Evolutionary conservation across 2,797 vertebrate genomes (phyloP), one percentile per base, ranked within the genome.

Genomic region (Emys orbicularis): DNA sequence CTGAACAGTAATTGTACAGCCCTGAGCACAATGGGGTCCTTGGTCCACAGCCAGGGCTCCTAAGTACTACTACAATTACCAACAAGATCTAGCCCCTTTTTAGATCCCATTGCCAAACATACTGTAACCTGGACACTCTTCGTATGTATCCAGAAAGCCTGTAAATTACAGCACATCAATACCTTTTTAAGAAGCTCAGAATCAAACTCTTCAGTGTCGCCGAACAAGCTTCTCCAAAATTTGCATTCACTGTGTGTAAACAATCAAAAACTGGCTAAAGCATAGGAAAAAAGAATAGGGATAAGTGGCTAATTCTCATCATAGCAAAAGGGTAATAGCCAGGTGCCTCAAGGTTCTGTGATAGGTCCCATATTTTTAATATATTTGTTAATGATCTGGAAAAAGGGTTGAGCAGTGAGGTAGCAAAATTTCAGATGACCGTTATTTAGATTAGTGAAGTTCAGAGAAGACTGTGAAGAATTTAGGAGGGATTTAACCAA

Each of bases 371-470:
- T 23, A 44, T 61, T 25, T 89, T 79, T 29, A 95, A 81, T 84
- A 86, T 80, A 83, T 68, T 34, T 34, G 59, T 91, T 94, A 92
- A 84, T 92, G 92, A 92, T 90, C 76, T 87, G 56, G 9, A 84
- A 89, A 68, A 13, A 50, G 61, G 65, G 2, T 61, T 85, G 41
- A 94, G 56, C 85, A 54, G 50, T 80, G 50, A 86, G 87, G 72
- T 74, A 83, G 79, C 77, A 90, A n/a, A 47, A 76, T 6, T 94
- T 96, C 41, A 68, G 5, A 86, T 72, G 25, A 77, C 76, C 18
- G 72, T 93, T 85, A 79, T 72, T n/a, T 83, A 61, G 68, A 41
- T 92, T 89, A 85, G 50, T 13, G 44, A 92, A 91, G 1, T 68
- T 57, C 34, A 49, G 50, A 92, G 92, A 54, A 5, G 6, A 89